A percentile compares a stretch with the other conserved stretches of the same genome.
These are phyloP conservation scores for Phrynocephalus versicolor DNA, from an alignment of 2,113 vertebrate genomes.

Conservation along the genomic window DNA sequence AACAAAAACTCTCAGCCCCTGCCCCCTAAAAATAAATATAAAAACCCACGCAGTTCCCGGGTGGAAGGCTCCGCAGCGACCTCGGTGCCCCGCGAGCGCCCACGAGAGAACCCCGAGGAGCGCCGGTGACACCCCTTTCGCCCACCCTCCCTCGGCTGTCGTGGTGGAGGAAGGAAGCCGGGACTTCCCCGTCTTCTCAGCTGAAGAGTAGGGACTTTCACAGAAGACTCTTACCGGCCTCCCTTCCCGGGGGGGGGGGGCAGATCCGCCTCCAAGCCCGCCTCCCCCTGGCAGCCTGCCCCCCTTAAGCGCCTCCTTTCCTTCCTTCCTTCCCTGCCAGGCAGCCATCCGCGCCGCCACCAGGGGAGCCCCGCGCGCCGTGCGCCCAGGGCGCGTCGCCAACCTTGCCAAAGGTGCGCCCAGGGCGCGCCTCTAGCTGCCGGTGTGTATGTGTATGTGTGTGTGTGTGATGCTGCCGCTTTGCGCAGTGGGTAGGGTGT, in stretches of 20 bases:
- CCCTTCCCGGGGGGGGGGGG: conserved; percentile 15
- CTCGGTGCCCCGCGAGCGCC: not conserved
- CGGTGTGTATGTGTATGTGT: not conserved
- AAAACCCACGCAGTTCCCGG: not conserved
- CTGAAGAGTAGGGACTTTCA: conserved; percentile 24
- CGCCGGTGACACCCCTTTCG: not conserved
- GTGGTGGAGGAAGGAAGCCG: conserved; percentile 3
- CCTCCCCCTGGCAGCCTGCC: not conserved
- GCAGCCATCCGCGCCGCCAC: too few relatives aligned
- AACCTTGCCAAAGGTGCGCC: not conserved
- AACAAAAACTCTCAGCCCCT: too few relatives aligned
- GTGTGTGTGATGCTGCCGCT: too few relatives aligned
- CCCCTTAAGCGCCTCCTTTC: not conserved
- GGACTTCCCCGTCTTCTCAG: conserved; percentile 22
- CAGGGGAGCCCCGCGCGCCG: not conserved
- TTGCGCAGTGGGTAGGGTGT: too few relatives aligned
- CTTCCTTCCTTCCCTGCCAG: too few relatives aligned
- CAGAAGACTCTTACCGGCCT: conserved; percentile 13
- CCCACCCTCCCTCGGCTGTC: not conserved
- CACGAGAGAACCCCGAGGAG: not conserved
- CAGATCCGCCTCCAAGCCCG: conserved; percentile 5
- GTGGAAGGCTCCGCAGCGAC: not conserved
- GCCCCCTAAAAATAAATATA: too few relatives aligned
- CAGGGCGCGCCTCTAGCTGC: not conserved
- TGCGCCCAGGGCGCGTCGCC: not conserved